A percentile compares a stretch with the other conserved stretches of the same genome.
Conservation (phyloP, 2,797 vertebrate species). For the Sebastes oblongus region DNA sequence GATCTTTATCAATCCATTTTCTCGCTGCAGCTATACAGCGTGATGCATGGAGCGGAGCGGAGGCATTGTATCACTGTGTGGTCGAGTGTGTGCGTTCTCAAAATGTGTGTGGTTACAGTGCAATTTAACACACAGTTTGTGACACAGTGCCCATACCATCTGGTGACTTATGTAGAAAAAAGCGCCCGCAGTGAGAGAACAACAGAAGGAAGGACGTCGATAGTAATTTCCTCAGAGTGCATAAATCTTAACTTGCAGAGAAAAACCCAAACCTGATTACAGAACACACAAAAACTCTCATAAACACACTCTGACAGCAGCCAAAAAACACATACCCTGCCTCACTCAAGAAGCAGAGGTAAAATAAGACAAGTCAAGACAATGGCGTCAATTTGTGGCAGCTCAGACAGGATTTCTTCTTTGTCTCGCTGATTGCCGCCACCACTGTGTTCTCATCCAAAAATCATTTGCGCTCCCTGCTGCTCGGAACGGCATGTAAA, state of each 20-base stretch:
- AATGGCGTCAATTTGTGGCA: constrained; percentile 41
- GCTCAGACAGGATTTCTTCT: constrained; percentile 43
- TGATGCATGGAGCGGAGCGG: neutral
- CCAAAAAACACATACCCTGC: neutral
- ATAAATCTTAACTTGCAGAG: constrained; percentile 58
- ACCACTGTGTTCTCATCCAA: constrained; percentile 48
- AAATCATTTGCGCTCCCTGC: constrained; percentile 67
- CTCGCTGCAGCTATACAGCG: neutral
- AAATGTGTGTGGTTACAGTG: neutral
- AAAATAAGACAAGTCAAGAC: constrained; percentile 23
- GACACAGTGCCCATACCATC: neutral
- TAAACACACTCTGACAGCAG: neutral
- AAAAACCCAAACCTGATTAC: constrained; percentile 48
- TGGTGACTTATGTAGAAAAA: constrained; percentile 34
- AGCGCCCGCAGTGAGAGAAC: constrained; percentile 11
- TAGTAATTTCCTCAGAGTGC: constrained; percentile 61
- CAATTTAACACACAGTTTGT: constrained; percentile 1
- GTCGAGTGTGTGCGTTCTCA: neutral
- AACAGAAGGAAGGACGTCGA: constrained; percentile 51
- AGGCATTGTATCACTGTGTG: neutral
- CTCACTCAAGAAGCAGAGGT: neutral
- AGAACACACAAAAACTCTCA: constrained; percentile 14
- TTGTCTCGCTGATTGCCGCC: constrained; percentile 65
- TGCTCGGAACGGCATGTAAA: constrained; percentile 57
- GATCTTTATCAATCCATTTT: constrained; percentile 46